Evolutionary conservation across 2,113 vertebrate genomes (phyloP).

Genomic region (Oryzias melastigma): DNA sequence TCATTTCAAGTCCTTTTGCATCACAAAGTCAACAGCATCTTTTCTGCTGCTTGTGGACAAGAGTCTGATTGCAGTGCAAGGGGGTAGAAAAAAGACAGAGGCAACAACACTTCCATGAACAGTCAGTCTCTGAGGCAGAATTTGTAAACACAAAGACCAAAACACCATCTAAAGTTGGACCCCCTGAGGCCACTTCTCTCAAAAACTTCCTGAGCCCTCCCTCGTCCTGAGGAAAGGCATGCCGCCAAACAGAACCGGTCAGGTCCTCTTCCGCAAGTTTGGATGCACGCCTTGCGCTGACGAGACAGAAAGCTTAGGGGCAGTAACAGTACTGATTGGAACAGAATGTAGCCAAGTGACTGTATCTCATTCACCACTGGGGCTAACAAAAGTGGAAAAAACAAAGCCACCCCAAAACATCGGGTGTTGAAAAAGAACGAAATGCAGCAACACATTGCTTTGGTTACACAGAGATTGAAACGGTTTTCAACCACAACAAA

Average conservation of each 20-base stretch:
- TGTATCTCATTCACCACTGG: slow-evolving; percentile 23
- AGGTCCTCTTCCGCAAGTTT: slow-evolving; percentile 70
- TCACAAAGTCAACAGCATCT: slow-evolving; percentile 50
- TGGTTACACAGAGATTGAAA: slow-evolving; percentile 66
- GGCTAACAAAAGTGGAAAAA: slow-evolving; percentile 53
- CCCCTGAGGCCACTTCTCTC: slow-evolving; percentile 33
- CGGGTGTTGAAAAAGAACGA: slow-evolving; percentile 24
- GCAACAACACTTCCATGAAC: slow-evolving; percentile 52
- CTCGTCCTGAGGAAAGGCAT: slow-evolving; percentile 13
- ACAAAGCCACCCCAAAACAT: slow-evolving; percentile 28
- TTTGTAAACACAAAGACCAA: slow-evolving; percentile 74
- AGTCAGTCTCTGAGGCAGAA: slow-evolving; percentile 39
- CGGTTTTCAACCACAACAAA: slow-evolving; percentile 55
- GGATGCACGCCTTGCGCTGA: slow-evolving; percentile 8
- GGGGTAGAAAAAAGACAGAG: slow-evolving; percentile 44
- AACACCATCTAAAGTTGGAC: slow-evolving; percentile 19
- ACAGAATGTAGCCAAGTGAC: slow-evolving; percentile 16
- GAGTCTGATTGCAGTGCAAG: slow-evolving; percentile 73
- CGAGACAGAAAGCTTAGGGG: slow-evolving; percentile 23
- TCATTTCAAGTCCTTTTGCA: slow-evolving; percentile 57
- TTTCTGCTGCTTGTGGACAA: slow-evolving; percentile 48
- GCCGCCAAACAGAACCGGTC: slow-evolving; percentile 52
- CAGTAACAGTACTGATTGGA: slow-evolving; percentile 46
- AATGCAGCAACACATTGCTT: slow-evolving; percentile 58
- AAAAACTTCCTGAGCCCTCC: slow-evolving; percentile 26